Evolutionary conservation across 2,888 invertebrate species (phyloP), one percentile per base, ranked within the genome.

Genomic region (Erebia palarica): DNA sequence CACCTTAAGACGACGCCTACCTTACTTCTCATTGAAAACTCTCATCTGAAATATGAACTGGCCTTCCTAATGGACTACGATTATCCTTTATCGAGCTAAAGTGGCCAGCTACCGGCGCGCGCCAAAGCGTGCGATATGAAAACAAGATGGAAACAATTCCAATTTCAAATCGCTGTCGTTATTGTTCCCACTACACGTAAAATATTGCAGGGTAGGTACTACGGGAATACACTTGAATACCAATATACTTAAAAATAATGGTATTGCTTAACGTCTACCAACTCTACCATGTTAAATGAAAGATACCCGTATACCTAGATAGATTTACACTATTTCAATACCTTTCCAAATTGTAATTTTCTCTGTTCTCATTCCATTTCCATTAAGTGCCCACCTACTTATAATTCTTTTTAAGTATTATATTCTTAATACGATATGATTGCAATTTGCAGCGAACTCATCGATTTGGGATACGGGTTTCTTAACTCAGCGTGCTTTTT

Each of bases 131-230:
- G 80, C 80, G 74, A 77, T 74, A 77, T 76, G 76, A 67, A 78
- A 75, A 81, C 77, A 73, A 82, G 80, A 82, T 81, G 77, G 78
- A 73, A 71, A 64, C 44, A 70, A 79, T 80, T 82, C 80, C 82
- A 78, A 80, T 80, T 79, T 78, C 69, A 77, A 78, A 79, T 82
- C 78, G 76, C 79, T 80, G 83, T 81, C 81, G 76, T 82, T 82
- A 83, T 83, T 84, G 77, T 81, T 81, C 77, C 72, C 70, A 77
- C 72, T 71, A 73, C 75, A 75, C 73, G 75, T 77, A 75, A 53
- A 65, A 70, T 70, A 75, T 76, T 76, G 75, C 77, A 77, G 78
- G 58, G n/a, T 49, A 18, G 58, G n/a, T 49, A 18, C 27, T 16
- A 67, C 14, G 13, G 11, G 16, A 65, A 65, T 21, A 13, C 42